Evolutionary conservation across 2,888 invertebrate genomes (phyloP).

Genomic region (Coronaproctus castanopsis): DNA sequence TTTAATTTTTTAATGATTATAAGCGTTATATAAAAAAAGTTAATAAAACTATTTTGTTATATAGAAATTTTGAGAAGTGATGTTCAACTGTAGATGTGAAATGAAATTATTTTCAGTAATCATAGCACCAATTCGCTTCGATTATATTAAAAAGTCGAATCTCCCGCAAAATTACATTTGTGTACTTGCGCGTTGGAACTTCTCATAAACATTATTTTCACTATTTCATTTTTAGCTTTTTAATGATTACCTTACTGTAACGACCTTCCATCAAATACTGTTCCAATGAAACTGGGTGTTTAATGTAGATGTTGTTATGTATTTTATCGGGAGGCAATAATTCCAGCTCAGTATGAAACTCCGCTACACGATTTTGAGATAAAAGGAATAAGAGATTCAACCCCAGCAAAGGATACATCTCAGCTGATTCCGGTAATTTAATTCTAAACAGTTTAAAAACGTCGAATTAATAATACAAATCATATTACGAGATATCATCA

Average conservation of each 20-base stretch:
- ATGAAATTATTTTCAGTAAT: no score
- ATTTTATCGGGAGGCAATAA: conserved; percentile 76
- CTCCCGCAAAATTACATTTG: no score
- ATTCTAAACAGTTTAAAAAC: conserved; percentile 34
- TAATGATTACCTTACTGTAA: conserved; percentile 69
- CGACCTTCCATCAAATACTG: conserved; percentile 99
- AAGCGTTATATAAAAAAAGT: no score
- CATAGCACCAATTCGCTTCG: no score
- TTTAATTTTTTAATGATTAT: no score
- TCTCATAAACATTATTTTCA: no score
- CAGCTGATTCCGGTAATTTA: conserved; percentile 72
- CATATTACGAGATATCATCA: not conserved
- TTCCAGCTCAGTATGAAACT: conserved; percentile 95
- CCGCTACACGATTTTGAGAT: conserved; percentile 89
- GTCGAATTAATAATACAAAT: not conserved
- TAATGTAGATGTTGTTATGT: conserved; percentile 79
- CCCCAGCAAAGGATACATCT: conserved; percentile 84
- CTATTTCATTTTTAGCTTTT: no score
- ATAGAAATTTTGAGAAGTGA: no score
- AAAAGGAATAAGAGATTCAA: conserved; percentile 80
- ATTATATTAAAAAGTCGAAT: no score
- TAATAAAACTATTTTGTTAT: no score
- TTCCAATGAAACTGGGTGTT: conserved; percentile 84
- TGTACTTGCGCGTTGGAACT: no score
- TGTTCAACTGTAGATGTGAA: no score